Conservation (phyloP, 2,888 invertebrate species). For the Volucella bombylans region DNA sequence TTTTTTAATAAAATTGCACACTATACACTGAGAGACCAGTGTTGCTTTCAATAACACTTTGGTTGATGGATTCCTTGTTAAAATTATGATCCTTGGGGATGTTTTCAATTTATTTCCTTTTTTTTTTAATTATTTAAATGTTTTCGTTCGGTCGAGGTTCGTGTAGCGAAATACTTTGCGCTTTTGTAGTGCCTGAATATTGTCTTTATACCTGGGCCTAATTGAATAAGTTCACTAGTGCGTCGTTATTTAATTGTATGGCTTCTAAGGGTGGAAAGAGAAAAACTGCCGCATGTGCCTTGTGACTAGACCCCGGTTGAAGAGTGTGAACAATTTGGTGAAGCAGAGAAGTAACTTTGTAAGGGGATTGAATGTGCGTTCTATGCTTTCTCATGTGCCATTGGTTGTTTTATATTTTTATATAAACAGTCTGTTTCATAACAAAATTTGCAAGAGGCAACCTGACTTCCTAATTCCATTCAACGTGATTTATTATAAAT, state of each 20-base stretch:
- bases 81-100: slow-evolving; percentile 3
- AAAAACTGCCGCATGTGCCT: slow-evolving; percentile 18
- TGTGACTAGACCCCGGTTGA: background rate
- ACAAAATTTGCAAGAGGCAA: too few relatives aligned
- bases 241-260: slow-evolving; percentile 56
- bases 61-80: background rate
- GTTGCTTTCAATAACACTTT: background rate
- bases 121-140: slow-evolving; percentile 21
- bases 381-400: too few relatives aligned
- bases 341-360: too few relatives aligned
- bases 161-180: slow-evolving; percentile 72
- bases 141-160: slow-evolving; percentile 68
- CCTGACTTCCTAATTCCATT: too few relatives aligned
- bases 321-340: slow-evolving; percentile 43
- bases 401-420: too few relatives aligned
- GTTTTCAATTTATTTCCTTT: slow-evolving; percentile 29
- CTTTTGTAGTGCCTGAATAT: slow-evolving; percentile 18
- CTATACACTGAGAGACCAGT: slow-evolving; percentile 17
- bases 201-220: slow-evolving; percentile 67
- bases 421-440: too few relatives aligned
- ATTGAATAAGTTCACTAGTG: slow-evolving; percentile 65
- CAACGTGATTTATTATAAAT: too few relatives aligned
- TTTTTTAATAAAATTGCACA: background rate
- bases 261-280: slow-evolving; percentile 56
- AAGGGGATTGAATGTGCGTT: too few relatives aligned